These are phyloP conservation scores for Drosophila arizonae DNA, from an alignment of 1,140 invertebrate species.

Conservation along the genomic window DNA sequence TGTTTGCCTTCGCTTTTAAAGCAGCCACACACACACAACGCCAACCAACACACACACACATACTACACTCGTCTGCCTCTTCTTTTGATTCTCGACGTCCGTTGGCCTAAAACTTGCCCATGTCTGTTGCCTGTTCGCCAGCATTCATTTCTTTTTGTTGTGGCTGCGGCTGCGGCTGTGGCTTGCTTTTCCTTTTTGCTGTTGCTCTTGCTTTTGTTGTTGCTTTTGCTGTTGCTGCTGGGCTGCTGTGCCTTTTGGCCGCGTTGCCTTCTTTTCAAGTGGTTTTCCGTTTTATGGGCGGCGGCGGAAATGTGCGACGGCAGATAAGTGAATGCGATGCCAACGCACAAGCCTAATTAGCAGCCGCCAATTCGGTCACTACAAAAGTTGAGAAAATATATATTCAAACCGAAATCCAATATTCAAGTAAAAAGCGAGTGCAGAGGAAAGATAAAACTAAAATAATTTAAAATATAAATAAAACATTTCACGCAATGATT, in stretches of 20 bases:
- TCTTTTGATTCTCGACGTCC: slow-evolving; percentile 59
- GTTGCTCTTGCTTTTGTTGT: neutral
- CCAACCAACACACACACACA: neutral
- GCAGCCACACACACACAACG: slow-evolving; percentile 26
- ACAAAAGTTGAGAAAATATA: slow-evolving; percentile 5
- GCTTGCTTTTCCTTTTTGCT: neutral
- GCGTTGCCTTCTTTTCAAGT: slow-evolving; percentile 38
- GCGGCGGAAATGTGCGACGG: slow-evolving; percentile 4
- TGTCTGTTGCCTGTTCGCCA: neutral
- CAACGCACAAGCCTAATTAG: slow-evolving; percentile 36
- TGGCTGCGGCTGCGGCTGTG: slow-evolving; percentile 18
- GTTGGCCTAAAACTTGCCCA: slow-evolving; percentile 40
- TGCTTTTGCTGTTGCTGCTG: neutral
- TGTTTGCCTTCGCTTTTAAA: slow-evolving; percentile 32
- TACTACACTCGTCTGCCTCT: slow-evolving; percentile 2
- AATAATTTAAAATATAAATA: no score
- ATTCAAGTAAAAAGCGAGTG: no score
- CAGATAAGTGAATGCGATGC: slow-evolving; percentile 28
- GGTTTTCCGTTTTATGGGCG: slow-evolving; percentile 27
- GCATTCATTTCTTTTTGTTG: slow-evolving; percentile 22
- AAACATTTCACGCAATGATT: no score
- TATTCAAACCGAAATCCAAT: neutral
- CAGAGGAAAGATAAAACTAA: no score
- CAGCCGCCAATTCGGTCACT: slow-evolving; percentile 4
- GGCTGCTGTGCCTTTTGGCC: slow-evolving; percentile 3